These are phyloP conservation scores for Cryptoprocta ferox DNA, from an alignment of 2,797 vertebrate genomes.

Conservation along the genomic window DNA sequence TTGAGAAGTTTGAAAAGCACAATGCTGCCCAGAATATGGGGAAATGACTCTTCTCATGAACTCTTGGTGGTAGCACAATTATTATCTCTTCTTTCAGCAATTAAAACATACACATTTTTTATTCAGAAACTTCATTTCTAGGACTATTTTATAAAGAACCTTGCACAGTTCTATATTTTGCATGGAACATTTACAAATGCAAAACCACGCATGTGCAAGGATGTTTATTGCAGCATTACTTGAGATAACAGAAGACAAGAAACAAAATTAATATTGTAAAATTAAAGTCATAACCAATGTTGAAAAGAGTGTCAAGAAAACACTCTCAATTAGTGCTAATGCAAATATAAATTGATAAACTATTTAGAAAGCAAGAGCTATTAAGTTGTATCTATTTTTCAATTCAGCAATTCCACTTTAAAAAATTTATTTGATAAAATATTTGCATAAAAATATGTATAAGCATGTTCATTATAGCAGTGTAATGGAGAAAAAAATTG, in stretches of 20 bases:
- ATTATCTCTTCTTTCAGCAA: background rate
- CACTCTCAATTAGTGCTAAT: background rate
- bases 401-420: background rate
- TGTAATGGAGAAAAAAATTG: background rate
- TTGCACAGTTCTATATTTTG: background rate
- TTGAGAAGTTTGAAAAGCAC: background rate
- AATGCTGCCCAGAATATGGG: background rate
- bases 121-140: background rate
- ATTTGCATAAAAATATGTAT: background rate
- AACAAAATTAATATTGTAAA: background rate
- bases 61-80: background rate
- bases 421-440: background rate
- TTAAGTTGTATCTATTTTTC: background rate
- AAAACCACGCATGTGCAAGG: background rate
- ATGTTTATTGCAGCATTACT: background rate
- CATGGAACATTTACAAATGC: background rate
- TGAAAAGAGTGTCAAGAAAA: background rate
- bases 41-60: background rate
- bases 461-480: background rate
- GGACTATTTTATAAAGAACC: background rate
- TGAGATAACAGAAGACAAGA: background rate
- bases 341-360: background rate
- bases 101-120: background rate
- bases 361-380: background rate
- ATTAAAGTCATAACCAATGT: background rate